Conservation (phyloP, 2,797 vertebrate genomes). For the Bufotes viridis region DNA sequence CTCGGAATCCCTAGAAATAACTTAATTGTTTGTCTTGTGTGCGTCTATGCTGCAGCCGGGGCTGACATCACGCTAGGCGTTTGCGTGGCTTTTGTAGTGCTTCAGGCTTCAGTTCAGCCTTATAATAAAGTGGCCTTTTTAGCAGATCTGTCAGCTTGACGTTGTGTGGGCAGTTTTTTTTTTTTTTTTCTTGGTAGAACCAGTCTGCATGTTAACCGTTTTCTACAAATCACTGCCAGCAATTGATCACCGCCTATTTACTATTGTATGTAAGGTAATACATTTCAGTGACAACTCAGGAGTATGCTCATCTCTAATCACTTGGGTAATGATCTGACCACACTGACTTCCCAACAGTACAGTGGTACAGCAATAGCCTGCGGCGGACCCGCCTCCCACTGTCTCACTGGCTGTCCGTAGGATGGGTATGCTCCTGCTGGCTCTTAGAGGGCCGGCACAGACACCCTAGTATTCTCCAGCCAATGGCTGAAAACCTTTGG, state of each 20-base stretch:
- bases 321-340: too few relatives aligned
- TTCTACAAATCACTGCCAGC: neutral
- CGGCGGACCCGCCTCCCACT: too few relatives aligned
- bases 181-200: neutral
- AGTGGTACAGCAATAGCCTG: too few relatives aligned
- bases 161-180: neutral
- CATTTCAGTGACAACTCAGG: neutral
- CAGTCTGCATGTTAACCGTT: neutral
- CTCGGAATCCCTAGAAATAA: slow-evolving; percentile 43
- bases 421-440: too few relatives aligned
- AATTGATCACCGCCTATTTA: neutral
- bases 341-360: too few relatives aligned
- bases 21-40: slow-evolving; percentile 46
- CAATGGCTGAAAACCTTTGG: too few relatives aligned
- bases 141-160: neutral
- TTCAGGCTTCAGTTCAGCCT: neutral
- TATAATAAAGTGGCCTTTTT: neutral
- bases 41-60: neutral
- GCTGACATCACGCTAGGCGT: slow-evolving; percentile 14
- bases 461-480: too few relatives aligned
- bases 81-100: neutral
- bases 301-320: too few relatives aligned
- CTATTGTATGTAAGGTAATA: neutral
- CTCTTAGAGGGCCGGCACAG: too few relatives aligned
- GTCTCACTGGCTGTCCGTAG: too few relatives aligned